A percentile compares a stretch with the other conserved stretches of the same genome.
phyloP scores from a whole-genome alignment of 1,140 invertebrate species.

The Drosophila setifemur region DNA sequence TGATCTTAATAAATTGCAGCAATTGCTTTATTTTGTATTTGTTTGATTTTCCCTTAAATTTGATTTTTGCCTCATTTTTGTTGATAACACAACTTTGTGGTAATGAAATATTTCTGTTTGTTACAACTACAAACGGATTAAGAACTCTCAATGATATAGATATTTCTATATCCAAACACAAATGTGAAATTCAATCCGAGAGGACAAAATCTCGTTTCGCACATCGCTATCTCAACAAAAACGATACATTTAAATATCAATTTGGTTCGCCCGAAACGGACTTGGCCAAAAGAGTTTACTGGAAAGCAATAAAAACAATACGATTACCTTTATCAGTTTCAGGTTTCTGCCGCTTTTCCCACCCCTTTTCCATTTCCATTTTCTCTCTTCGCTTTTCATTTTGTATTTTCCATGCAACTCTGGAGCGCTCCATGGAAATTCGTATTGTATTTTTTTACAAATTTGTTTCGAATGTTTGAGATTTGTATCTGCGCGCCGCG shows the following conservation, averaged over 20 bases:
- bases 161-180: no score
- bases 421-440: constrained; percentile 13
- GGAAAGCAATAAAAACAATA: constrained; percentile 38
- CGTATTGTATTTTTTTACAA: constrained; percentile 20
- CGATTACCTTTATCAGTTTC: constrained; percentile 43
- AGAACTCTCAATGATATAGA: no score
- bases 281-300: constrained; percentile 28
- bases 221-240: not conserved
- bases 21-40: no score
- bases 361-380: not conserved
- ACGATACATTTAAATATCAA: constrained; percentile 34
- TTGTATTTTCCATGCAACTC: not conserved
- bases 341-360: constrained; percentile 9
- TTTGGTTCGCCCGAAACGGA: constrained; percentile 7
- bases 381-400: not conserved
- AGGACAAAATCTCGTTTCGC: no score
- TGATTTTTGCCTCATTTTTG: no score
- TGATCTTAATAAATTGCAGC: no score
- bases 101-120: no score
- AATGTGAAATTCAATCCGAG: no score
- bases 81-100: no score
- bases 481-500: constrained; percentile 27
- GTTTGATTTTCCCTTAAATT: no score
- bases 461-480: constrained; percentile 44
- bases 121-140: no score